Conservation (phyloP, 2,888 invertebrate species). For the Strigamia transsilvanica region DNA sequence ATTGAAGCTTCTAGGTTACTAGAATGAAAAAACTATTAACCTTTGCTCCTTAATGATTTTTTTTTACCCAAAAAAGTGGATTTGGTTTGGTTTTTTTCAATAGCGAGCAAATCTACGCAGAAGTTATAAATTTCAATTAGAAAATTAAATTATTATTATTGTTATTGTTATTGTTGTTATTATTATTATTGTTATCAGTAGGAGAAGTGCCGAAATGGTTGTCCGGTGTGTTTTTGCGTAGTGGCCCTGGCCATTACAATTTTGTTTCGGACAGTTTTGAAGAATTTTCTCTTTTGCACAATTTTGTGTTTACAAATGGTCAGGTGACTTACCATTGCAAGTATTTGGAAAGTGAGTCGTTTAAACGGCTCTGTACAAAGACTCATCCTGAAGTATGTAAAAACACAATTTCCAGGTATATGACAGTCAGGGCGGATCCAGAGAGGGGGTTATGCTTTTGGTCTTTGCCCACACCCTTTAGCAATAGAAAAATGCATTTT, state of each 20-base stretch:
- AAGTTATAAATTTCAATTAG: no score
- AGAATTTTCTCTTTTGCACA: constrained; percentile 62
- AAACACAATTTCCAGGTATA: constrained; percentile 62
- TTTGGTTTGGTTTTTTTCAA: neutral
- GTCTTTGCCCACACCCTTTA: no score
- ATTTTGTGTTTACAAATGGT: constrained; percentile 61
- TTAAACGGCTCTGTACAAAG: constrained; percentile 62
- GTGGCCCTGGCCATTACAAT: constrained; percentile 64
- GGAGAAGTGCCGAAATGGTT: constrained; percentile 60
- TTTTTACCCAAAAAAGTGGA: neutral
- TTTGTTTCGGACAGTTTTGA: constrained; percentile 61
- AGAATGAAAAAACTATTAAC: neutral
- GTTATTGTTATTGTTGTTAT: neutral
- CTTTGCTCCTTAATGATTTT: neutral
- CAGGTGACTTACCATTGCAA: constrained; percentile 57
- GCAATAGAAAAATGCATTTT: no score
- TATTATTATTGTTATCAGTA: neutral
- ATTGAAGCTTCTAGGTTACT: neutral
- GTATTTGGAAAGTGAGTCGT: constrained; percentile 62
- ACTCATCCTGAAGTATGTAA: constrained; percentile 64
- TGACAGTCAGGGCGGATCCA: no score
- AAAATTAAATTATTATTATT: neutral
- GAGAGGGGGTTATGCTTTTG: no score
- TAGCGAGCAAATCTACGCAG: neutral
- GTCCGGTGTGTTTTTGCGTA: constrained; percentile 60